Percentiles rank a stretch among this genome's conserved stretches.
These are phyloP conservation scores for Stylophora pistillata DNA, from an alignment of 64 coral and sea anemone species.

Conservation along the genomic window DNA sequence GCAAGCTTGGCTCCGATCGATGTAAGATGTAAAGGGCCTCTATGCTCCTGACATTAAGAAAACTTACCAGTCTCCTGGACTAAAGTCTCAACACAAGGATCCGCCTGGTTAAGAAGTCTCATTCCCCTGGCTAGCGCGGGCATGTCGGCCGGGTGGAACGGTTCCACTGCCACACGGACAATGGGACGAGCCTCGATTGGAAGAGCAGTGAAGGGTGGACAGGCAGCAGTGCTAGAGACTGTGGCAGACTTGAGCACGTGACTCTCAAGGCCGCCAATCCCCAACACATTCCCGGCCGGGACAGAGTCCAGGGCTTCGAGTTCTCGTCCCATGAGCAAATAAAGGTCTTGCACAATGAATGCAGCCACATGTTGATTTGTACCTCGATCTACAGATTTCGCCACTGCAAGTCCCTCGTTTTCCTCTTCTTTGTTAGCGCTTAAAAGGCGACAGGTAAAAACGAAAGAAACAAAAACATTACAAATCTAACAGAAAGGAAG, in stretches of 20 bases:
- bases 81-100: slow-evolving; percentile 93
- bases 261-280: slow-evolving; percentile 90
- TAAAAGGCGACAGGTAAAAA: not conserved
- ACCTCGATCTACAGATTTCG: slow-evolving; percentile 77
- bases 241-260: slow-evolving; percentile 95
- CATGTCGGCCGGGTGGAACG: slow-evolving; percentile 86
- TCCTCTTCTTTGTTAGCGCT: not conserved
- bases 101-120: slow-evolving; percentile 95
- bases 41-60: not conserved
- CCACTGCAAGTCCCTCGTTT: slow-evolving; percentile 58
- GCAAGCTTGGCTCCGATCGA: too few relatives aligned
- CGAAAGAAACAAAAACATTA: not conserved
- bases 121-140: slow-evolving; percentile 81
- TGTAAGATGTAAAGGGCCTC: too few relatives aligned
- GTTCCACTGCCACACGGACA: slow-evolving; percentile 94
- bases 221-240: slow-evolving; percentile 82
- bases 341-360: slow-evolving; percentile 86
- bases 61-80: slow-evolving; percentile 92
- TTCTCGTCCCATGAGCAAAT: slow-evolving; percentile 96
- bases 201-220: slow-evolving; percentile 92
- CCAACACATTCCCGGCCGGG: slow-evolving; percentile 90
- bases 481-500: too few relatives aligned
- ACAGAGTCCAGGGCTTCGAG: slow-evolving; percentile 81
- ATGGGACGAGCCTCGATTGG: slow-evolving; percentile 85
- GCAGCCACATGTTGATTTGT: slow-evolving; percentile 67